Base-by-base conservation (phyloP, 2,888 invertebrate genomes). In the Lithophane ornitopus region DNA sequence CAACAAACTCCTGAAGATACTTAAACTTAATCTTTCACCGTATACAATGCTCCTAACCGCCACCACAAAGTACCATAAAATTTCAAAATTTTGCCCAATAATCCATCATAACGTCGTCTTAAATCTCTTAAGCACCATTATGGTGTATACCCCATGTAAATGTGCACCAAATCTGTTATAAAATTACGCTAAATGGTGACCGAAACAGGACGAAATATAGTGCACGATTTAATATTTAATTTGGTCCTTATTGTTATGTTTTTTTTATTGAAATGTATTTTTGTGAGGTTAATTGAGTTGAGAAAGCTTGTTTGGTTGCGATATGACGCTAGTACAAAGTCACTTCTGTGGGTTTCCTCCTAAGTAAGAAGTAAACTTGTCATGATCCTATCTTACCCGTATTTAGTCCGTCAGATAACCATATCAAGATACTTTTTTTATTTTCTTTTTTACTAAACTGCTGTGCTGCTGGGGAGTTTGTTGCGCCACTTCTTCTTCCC, bases 141-240 rank as follows among this genome's bases (percentile, higher is more conserved):
- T 82, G 85, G 77, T 77, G 77, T 76, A 79, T 73, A 52, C 81
- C 75, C 78, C 88, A 87, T 87, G 89, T 88, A 87, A 87, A 89
- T 89, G 79, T 80, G 69, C 65, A 71, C 70, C 81, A 85, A 84
- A 74, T 80, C 80, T 84, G 85, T 87, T 68, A 68, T 81, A 68
- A 85, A 84, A 84, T 81, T 85, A 85, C 67, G 70, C 44, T 89
- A 78, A 88, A 82, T 80, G 83, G 78, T 68, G 75, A 70, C 80
- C 73, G 65, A 84, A 87, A 88, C 89, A 77, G 19, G 39, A 61
- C 58, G 58, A 72, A 56, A 59, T 78, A 67, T 73, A 75, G 61
- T 73, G 81, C 52, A 44, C 63, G 56, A 78, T 84, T 84, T 80
- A 76, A 73, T 49, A 49, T 74, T 73, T 69, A 46, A 46, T 70